A percentile compares a stretch with the other conserved stretches of the same genome.
Evolutionary conservation across 2,797 vertebrate genomes (phyloP).

Genomic region (Anabacerthia variegaticeps): DNA sequence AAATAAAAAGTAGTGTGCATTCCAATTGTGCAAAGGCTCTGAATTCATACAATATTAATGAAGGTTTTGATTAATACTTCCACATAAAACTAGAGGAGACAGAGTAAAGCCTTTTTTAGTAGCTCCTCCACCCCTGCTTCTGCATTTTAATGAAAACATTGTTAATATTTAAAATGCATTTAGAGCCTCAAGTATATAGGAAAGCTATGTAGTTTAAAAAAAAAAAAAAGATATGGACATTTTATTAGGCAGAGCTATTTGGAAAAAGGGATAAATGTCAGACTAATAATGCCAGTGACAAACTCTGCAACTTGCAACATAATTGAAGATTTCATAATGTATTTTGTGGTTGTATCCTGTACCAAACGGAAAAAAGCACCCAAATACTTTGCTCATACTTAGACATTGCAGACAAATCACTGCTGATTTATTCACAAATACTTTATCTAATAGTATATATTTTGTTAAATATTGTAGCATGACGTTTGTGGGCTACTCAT

Average conservation of each 20-base stretch:
- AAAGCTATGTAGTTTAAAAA: conserved; percentile 11
- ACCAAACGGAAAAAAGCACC: background rate
- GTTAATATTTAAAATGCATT: conserved; percentile 74
- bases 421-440: conserved; percentile 46
- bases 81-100: conserved; percentile 57
- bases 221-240: background rate
- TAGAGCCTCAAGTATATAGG: conserved; percentile 43
- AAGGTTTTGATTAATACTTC: conserved; percentile 70
- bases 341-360: background rate
- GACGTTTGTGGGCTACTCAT: background rate
- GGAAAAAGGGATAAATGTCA: conserved; percentile 47
- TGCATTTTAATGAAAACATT: conserved; percentile 70
- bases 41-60: conserved; percentile 65
- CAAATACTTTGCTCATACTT: background rate
- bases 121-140: conserved; percentile 18
- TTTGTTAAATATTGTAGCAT: conserved; percentile 21
- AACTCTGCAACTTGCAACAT: conserved; percentile 28
- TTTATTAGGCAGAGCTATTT: conserved; percentile 65
- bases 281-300: conserved; percentile 16
- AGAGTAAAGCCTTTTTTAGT: conserved; percentile 52
- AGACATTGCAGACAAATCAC: background rate
- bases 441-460: background rate
- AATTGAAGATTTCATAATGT: conserved; percentile 32
- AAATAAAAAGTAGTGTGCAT: background rate
- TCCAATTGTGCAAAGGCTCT: background rate